Evolutionary conservation across 2,888 invertebrate species (phyloP).

Genomic region (Globia sparganii): DNA sequence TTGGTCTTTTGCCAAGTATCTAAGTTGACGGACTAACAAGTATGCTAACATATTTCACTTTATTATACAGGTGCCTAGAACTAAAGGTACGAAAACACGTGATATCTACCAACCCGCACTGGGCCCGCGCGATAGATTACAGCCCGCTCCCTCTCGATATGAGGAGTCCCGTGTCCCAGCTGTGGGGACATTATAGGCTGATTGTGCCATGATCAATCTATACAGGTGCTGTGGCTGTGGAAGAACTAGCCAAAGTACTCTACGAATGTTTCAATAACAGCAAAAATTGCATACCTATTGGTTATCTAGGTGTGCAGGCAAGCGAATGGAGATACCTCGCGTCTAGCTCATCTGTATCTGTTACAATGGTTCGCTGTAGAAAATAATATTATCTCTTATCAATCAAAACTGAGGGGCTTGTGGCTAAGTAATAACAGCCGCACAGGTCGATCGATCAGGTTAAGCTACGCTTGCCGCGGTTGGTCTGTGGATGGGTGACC

Average conservation of each 20-base stretch:
- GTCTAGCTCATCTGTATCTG: neutral
- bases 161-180: neutral
- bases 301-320: neutral
- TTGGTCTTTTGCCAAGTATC: constrained; percentile 37
- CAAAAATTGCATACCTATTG: neutral
- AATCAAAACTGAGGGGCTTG: neutral
- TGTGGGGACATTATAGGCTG: neutral
- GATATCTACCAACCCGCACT: neutral
- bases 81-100: neutral
- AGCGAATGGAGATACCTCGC: neutral
- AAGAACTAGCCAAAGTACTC: neutral
- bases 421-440: too few relatives aligned
- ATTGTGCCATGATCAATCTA: neutral
- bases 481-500: too few relatives aligned
- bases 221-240: neutral
- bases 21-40: constrained; percentile 2
- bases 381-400: neutral
- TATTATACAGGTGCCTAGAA: neutral
- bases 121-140: neutral
- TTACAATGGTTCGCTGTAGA: neutral
- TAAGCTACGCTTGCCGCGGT: too few relatives aligned
- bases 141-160: neutral
- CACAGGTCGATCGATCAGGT: too few relatives aligned
- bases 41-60: constrained; percentile 11
- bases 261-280: neutral